Conservation (phyloP, 2,797 vertebrate species). For the Sylvia borin region DNA sequence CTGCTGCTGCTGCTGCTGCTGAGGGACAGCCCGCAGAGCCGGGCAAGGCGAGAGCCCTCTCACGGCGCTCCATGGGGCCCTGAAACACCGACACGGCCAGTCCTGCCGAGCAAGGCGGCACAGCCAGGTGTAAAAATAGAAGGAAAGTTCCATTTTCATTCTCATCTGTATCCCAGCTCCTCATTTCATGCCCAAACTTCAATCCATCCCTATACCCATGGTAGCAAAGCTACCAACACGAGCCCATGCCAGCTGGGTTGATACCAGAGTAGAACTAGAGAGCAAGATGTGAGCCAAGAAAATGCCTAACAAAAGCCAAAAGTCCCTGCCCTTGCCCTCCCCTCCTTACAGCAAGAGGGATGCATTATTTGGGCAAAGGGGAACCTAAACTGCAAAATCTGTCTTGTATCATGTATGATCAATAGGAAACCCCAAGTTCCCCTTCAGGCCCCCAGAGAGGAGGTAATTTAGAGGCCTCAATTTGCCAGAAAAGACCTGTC, state of each 20-base stretch:
- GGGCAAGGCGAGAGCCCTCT: accelerated
- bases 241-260: accelerated
- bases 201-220: accelerated
- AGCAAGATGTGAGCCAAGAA: neutral
- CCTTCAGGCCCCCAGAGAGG: neutral
- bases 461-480: neutral
- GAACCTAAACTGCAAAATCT: neutral
- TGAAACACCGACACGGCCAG: neutral
- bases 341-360: neutral
- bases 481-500: neutral
- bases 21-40: accelerated
- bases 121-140: neutral
- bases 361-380: neutral
- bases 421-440: neutral
- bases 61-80: neutral
- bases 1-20: accelerated
- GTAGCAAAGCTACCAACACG: neutral
- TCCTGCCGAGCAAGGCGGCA: neutral
- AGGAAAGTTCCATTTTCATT: neutral
- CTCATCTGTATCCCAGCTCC: neutral
- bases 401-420: neutral
- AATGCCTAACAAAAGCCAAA: neutral
- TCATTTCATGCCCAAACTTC: neutral
- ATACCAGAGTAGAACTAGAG: neutral
- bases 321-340: neutral